A percentile compares a stretch with the other conserved stretches of the same genome.
Conservation (phyloP, 2,888 invertebrate species). For the Hypsopygia costalis region DNA sequence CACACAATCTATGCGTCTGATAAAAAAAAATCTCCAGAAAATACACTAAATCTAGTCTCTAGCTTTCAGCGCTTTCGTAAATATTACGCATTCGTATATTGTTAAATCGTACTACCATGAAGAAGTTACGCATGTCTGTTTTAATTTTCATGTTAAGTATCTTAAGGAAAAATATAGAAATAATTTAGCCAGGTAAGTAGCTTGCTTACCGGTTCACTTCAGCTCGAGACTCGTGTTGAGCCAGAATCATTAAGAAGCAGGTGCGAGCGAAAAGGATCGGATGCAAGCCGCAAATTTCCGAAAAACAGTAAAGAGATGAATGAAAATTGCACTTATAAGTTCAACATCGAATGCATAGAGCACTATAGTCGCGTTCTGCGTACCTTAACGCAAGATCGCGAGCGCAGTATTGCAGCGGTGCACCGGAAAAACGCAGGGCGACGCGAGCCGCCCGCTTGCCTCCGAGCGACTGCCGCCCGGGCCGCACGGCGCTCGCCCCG, state of each 20-base stretch:
- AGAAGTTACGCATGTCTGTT: conserved; percentile 30
- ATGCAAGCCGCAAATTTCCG: conserved; percentile 27
- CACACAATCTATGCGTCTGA: conserved; percentile 38
- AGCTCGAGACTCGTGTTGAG: conserved; percentile 17
- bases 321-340: conserved; percentile 53
- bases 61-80: neutral
- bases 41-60: conserved; percentile 14
- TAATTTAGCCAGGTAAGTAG: conserved; percentile 4
- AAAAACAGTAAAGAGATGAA: conserved; percentile 46
- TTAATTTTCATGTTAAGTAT: conserved; percentile 18
- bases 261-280: conserved; percentile 16
- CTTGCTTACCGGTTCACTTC: conserved; percentile 24
- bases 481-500: conserved; percentile 55
- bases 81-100: neutral
- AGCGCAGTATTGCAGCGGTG: conserved; percentile 56
- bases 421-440: conserved; percentile 52
- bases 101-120: neutral
- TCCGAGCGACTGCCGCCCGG: conserved; percentile 76
- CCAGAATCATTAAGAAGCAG: conserved; percentile 20
- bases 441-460: conserved; percentile 69
- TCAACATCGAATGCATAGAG: conserved; percentile 37
- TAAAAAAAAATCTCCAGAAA: conserved; percentile 26
- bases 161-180: conserved; percentile 9
- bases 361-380: conserved; percentile 39
- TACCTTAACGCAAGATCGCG: conserved; percentile 53